Base-by-base conservation (phyloP, 2,113 vertebrate species). In the Protomyctophum bolini region DNA sequence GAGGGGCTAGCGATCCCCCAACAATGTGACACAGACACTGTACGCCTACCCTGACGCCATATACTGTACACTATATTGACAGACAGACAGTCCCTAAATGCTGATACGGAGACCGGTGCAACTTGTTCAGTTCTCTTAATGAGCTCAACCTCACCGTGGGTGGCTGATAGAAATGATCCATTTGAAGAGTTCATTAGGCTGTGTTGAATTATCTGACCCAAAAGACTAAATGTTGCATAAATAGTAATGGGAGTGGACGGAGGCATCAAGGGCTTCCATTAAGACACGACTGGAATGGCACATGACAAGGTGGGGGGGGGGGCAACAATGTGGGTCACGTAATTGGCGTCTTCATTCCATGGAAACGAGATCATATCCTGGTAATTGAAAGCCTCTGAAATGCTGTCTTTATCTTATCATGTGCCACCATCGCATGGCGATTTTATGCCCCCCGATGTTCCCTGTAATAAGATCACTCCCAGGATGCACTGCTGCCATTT, bases 61-160 rank as follows among this genome's bases (percentile, higher is more conserved):
- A 41, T 41, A 41, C 33, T 41, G 33, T 75, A 86, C 58, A 60
- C 60, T 60, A 68, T 52, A 83, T 80, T 80, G 83, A 83, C 76
- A 76, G 62, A 41, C 33, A 21, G 21, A 21, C 56, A 46, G 70
- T 50, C 49, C 29, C 71, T 71, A 63, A 59, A 51, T 68, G 57
- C 57, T 50, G 10, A 77, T n/a, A 66, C 66, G 29, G 59, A 81
- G 55, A 82, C 82, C 73, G 76, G 71, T 4, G 12, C 67, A 58
- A 76, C 70, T 86, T 77, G 79, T 82, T 80, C 85, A 83, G 82
- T 75, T 90, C 65, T 51, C 81, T 88, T 81, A 85, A 91, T 86
- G 82, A 86, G 87, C 86, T 85, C 54, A 2, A 12, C 3, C 72
- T 62, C 77, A 75, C 77, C 71, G 73, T 77, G 79, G 68, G 86